Percentiles rank a stretch among this genome's conserved stretches.
phyloP scores from a whole-genome alignment of 2,888 invertebrate genomes.

The Dicyrtoma fusca region DNA sequence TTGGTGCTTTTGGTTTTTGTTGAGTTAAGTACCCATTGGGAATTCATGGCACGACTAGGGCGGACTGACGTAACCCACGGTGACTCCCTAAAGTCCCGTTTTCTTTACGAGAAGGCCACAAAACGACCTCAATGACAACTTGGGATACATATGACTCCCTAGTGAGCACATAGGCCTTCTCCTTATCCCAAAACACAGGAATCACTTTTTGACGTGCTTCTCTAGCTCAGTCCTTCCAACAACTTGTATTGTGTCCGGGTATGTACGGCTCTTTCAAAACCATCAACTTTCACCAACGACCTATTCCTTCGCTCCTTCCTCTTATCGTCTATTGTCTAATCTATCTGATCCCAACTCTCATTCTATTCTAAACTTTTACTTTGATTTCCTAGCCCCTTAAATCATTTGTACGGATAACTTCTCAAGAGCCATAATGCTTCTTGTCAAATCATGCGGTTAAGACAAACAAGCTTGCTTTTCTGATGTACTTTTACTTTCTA shows the following conservation, averaged over 20 bases:
- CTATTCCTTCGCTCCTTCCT: slow-evolving; percentile 1
- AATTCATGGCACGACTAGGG: slow-evolving; percentile 29
- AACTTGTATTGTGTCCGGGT: too few species aligned
- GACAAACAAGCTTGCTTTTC: too few species aligned
- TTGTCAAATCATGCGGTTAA: neutral
- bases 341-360: neutral
- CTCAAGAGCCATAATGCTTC: neutral
- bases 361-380: neutral
- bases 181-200: slow-evolving; percentile 20
- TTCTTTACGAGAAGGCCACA: slow-evolving; percentile 26
- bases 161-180: slow-evolving; percentile 1
- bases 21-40: slow-evolving; percentile 28
- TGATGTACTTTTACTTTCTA: too few species aligned
- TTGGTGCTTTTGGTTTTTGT: neutral
- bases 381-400: neutral
- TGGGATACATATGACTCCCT: slow-evolving; percentile 32
- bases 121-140: slow-evolving; percentile 39
- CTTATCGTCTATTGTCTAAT: neutral
- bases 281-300: neutral
- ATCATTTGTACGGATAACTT: neutral
- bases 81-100: slow-evolving; percentile 33
- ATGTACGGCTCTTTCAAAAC: too few species aligned
- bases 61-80: slow-evolving; percentile 20
- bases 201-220: slow-evolving; percentile 13
- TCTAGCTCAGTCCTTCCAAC: neutral